Evolutionary conservation across 2,113 vertebrate species (phyloP), one percentile per base, ranked within the genome.

Genomic region (Anser cygnoides): DNA sequence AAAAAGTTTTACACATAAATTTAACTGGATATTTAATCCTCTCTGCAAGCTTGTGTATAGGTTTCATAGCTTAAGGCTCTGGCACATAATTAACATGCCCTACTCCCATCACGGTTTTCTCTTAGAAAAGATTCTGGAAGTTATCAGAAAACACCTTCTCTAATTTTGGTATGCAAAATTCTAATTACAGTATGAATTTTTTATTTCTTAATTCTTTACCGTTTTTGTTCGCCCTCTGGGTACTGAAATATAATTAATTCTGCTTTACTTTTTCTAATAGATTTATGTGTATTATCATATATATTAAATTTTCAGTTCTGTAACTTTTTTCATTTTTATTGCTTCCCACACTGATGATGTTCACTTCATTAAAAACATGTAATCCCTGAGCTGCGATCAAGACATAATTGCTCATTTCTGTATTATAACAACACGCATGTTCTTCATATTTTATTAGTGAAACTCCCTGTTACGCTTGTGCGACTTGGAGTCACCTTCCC

Each of bases 221-320:
- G 29, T 72, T 97, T 97, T 97, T 95, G 79, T 92, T 97, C 85
- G 72, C 96, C 97, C 97, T 96, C 94, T 74, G 95, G 97, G 95
- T 84, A 55, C 77, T 22, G 62, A 85, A 89, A 93, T 92, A 66
- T 97, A 98, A 98, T 98, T 98, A 98, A 97, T 98, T 97, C 89
- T 67, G 88, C 91, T 94, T 97, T 97, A 79, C 87, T 96, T 93
- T 89, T 93, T 86, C 87, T 97, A 96, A 97, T 93, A 98, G 96
- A 98, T 98, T 97, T 97, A 95, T 96, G 96, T 93, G 81, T 97
- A 98, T 98, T 98, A 98, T 97, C 98, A 98, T 98, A 98, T 98
- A 98, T 98, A 98, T 98, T 98, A 98, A 96, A 97, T 97, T 98
- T 96, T 97, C 92, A 76, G 41, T 96, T 94, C 96, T 96, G 80